A percentile compares a stretch with the other conserved stretches of the same genome.
phyloP scores from a whole-genome alignment of 35 echinoderm and acorn worm species.

The Diadema setosum region DNA sequence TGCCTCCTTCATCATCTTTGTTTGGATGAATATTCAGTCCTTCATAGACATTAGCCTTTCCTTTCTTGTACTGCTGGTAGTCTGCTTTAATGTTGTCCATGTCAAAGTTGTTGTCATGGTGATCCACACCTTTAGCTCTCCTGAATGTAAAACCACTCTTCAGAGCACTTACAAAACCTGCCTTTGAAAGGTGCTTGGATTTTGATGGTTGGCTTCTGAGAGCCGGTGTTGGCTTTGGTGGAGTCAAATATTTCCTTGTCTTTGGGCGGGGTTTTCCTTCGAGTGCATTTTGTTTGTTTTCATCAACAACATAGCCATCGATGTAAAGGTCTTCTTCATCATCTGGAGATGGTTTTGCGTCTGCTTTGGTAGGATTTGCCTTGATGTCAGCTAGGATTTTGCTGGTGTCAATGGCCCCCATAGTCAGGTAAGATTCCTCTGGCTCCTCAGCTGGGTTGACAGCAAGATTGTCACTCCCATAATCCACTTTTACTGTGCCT shows the following conservation, averaged over 20 bases:
- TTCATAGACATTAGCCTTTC: not conserved
- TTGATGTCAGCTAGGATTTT: not conserved
- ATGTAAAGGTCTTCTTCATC: not conserved
- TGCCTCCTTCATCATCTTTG: not conserved
- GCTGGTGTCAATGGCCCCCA: not conserved
- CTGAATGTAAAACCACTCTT: conserved; percentile 4
- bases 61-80: not conserved
- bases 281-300: not conserved
- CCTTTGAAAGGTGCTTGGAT: not conserved
- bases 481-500: not conserved
- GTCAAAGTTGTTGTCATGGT: not conserved
- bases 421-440: not conserved
- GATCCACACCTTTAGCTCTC: not conserved
- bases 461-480: not conserved
- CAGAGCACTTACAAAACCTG: not conserved
- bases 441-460: not conserved
- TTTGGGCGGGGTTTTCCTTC: not conserved
- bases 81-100: not conserved
- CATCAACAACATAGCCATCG: not conserved
- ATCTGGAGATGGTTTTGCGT: not conserved
- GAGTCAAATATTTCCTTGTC: not conserved
- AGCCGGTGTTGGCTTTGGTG: not conserved
- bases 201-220: not conserved
- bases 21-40: not conserved
- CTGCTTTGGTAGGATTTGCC: not conserved